These are phyloP conservation scores for Phlogophora meticulosa DNA, from an alignment of 2,888 invertebrate genomes.

Conservation along the genomic window DNA sequence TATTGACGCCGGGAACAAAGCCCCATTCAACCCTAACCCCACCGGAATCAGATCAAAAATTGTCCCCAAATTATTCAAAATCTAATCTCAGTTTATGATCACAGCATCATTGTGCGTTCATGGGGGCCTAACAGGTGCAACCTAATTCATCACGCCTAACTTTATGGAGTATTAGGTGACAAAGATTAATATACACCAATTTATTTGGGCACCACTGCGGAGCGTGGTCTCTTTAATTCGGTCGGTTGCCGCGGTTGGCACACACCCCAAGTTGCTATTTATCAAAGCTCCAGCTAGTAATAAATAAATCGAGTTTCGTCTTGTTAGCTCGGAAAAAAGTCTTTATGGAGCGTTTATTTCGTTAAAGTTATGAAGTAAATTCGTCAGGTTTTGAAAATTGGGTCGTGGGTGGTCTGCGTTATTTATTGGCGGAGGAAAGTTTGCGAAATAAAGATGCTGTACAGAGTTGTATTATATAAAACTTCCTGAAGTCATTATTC, in stretches of 20 bases:
- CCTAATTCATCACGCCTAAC: slow-evolving; percentile 78
- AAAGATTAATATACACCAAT: slow-evolving; percentile 83
- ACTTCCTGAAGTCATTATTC: not conserved
- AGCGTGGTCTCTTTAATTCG: slow-evolving; percentile 64
- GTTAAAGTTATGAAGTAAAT: slow-evolving; percentile 55
- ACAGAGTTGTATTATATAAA: slow-evolving; percentile 4
- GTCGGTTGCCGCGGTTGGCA: slow-evolving; percentile 61
- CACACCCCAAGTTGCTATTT: slow-evolving; percentile 61
- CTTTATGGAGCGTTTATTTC: slow-evolving; percentile 61
- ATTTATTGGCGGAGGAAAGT: slow-evolving; percentile 44
- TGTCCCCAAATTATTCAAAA: slow-evolving; percentile 46
- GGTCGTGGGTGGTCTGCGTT: slow-evolving; percentile 33
- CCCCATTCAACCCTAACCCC: slow-evolving; percentile 13
- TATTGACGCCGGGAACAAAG: slow-evolving; percentile 25
- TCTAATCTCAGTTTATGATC: slow-evolving; percentile 39
- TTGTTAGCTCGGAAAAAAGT: slow-evolving; percentile 63
- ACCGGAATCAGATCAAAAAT: slow-evolving; percentile 42
- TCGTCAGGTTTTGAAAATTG: slow-evolving; percentile 45
- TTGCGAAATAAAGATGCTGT: slow-evolving; percentile 31
- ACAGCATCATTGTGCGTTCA: slow-evolving; percentile 44
- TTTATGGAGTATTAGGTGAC: slow-evolving; percentile 84
- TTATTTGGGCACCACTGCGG: slow-evolving; percentile 71
- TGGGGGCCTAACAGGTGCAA: slow-evolving; percentile 68
- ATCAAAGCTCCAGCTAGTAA: slow-evolving; percentile 60
- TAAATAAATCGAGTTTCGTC: slow-evolving; percentile 65